These are phyloP conservation scores for Gallinago jamesoni DNA, from an alignment of 2,113 vertebrate species.

Conservation along the genomic window DNA sequence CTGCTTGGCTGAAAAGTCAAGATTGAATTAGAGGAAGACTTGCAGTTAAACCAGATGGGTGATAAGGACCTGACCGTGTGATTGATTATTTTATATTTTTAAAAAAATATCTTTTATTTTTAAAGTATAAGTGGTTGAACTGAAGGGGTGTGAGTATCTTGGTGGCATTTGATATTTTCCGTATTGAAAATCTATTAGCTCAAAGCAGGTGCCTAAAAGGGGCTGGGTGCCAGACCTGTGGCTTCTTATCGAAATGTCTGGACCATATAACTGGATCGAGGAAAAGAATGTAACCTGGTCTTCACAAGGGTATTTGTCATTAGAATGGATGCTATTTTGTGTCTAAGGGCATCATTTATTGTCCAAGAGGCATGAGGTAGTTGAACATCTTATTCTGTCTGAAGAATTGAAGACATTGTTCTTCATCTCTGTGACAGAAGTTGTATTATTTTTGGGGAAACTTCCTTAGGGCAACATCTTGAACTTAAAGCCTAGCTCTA, in stretches of 20 bases:
- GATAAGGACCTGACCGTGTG: background rate
- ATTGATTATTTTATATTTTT: too few relatives aligned
- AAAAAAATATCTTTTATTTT: background rate
- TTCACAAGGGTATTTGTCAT: background rate
- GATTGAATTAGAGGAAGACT: background rate
- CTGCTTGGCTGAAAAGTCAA: background rate
- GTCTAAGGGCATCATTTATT: background rate
- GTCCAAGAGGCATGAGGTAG: constrained; percentile 50
- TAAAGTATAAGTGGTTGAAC: background rate
- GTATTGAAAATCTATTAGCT: background rate
- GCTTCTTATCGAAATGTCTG: background rate
- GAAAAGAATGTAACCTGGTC: background rate
- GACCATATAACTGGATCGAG: background rate
- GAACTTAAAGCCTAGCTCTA: background rate
- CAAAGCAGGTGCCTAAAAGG: background rate
- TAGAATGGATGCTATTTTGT: background rate
- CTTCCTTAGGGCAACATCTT: background rate
- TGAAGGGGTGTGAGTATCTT: background rate
- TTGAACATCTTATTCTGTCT: background rate
- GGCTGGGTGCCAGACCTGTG: background rate
- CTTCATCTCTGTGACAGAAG: background rate
- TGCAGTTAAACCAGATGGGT: background rate
- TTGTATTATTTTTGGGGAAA: background rate
- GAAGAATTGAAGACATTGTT: background rate
- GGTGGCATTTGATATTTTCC: background rate